Evolutionary conservation across 2,888 invertebrate species (phyloP).

Genomic region (Rapana venosa): DNA sequence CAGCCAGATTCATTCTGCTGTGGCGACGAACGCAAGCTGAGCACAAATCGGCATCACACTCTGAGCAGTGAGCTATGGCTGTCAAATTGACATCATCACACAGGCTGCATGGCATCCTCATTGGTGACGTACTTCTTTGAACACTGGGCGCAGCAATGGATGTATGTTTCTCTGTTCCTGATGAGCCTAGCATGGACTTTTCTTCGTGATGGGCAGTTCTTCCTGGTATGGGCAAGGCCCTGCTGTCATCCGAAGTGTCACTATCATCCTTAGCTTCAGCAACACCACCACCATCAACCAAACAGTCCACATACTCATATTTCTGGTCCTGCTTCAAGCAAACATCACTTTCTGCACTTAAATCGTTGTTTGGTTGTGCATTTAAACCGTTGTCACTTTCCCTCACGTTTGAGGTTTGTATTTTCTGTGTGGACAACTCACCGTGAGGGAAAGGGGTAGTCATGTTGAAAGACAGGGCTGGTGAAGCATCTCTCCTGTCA

Average conservation of each 20-base stretch:
- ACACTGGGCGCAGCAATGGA: background rate
- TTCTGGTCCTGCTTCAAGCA: background rate
- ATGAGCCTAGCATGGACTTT: background rate
- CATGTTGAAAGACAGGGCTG: background rate
- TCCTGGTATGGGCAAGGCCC: background rate
- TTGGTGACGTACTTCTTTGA: background rate
- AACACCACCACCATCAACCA: too few species aligned
- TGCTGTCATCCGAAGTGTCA: background rate
- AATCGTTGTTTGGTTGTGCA: too few species aligned
- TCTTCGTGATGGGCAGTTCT: background rate
- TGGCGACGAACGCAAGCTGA: constrained; percentile 44
- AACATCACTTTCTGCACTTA: background rate
- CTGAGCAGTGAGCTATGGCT: constrained; percentile 42
- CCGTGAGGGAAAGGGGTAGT: background rate
- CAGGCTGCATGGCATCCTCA: constrained; percentile 37
- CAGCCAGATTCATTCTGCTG: constrained; percentile 39
- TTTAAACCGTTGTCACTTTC: background rate
- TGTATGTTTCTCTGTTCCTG: background rate
- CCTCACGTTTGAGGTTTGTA: background rate
- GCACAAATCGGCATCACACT: constrained; percentile 47
- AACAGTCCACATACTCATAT: background rate
- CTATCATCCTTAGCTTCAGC: background rate
- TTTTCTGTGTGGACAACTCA: background rate
- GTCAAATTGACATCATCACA: constrained; percentile 36
- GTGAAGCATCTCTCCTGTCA: background rate